Conservation (phyloP, 2,113 vertebrate genomes). For the Nycticebus coucang region DNA sequence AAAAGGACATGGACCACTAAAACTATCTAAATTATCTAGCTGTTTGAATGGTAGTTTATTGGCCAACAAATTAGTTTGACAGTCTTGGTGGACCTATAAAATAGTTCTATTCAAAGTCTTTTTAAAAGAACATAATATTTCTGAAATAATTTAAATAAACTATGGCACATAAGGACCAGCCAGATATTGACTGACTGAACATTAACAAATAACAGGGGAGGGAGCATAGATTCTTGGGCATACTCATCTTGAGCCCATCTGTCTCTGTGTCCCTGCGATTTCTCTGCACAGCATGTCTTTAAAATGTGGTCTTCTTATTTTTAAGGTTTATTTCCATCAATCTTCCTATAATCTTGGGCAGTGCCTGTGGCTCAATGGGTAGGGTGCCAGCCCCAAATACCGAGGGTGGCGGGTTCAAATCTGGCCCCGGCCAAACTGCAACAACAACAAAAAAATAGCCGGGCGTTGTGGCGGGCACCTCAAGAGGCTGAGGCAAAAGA, state of each 20-base stretch:
- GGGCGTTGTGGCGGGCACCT: no score
- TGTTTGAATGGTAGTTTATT: background rate
- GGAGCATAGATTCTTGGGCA: background rate
- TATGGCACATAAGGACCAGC: background rate
- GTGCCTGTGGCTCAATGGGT: no score
- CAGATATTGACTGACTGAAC: rapidly evolving
- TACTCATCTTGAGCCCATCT: background rate
- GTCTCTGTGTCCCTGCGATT: background rate
- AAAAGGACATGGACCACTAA: background rate
- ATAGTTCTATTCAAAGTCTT: background rate
- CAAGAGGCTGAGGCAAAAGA: no score
- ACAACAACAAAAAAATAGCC: no score
- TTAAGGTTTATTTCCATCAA: background rate
- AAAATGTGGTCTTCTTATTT: background rate
- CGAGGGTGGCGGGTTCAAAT: no score
- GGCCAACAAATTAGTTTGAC: background rate
- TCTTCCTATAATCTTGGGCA: background rate
- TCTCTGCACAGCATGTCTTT: background rate
- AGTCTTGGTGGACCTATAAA: background rate
- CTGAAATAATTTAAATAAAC: background rate
- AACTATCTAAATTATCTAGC: background rate
- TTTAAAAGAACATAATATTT: background rate
- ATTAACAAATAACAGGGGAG: rapidly evolving
- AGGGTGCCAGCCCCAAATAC: no score
- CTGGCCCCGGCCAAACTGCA: no score